Base-by-base conservation (phyloP, 1,140 invertebrate species). In the Tetragonula clypearis region DNA sequence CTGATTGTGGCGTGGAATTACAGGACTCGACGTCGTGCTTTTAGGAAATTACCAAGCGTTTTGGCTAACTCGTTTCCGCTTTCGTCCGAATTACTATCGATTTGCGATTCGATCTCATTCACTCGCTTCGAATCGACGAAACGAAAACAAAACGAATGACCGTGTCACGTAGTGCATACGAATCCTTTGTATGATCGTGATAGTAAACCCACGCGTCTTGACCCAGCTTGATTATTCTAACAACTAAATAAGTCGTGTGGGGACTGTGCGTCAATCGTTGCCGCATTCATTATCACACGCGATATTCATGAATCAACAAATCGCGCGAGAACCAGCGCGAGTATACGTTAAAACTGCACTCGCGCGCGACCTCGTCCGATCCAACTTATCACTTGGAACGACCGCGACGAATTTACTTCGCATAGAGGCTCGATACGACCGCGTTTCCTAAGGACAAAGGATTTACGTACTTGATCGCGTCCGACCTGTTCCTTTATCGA, bases 261-360 rank as follows among this genome's bases (percentile, higher is more conserved):
- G n/a, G 14, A 2, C 15, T 23, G 66, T 78, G 66, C 75, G 75
- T 78, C 66, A 75, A 78, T 60, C 35, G 53, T 69, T 69, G 55
- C 41, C 12, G 17, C 53, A 23, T 76, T 35, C 35, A 35, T 69
- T 49, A 41, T 17, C 49, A 78, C 82, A 93, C 90, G 92, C 91
- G 92, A 92, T 93, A 92, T 87, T 93, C 91, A 91, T 90, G 90
- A 88, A 90, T 91, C 79, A 82, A 72, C 71, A 62, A 68, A 58
- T 17, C 49, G 23, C 77, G 58, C 74, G 56, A 17, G 62, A 49
- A n/a, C 55, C 58, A 41, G 17, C 21, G 17, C 56, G 79, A 69
- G 65, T 55, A 85, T 74, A 74, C 71, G 68, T 68, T 88, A 88
- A 65, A 85, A 82, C 56, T 49, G 30, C 30, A 23, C 8, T 9